These are phyloP conservation scores for Calidris pygmaea DNA, from an alignment of 2,113 vertebrate species.

Conservation along the genomic window DNA sequence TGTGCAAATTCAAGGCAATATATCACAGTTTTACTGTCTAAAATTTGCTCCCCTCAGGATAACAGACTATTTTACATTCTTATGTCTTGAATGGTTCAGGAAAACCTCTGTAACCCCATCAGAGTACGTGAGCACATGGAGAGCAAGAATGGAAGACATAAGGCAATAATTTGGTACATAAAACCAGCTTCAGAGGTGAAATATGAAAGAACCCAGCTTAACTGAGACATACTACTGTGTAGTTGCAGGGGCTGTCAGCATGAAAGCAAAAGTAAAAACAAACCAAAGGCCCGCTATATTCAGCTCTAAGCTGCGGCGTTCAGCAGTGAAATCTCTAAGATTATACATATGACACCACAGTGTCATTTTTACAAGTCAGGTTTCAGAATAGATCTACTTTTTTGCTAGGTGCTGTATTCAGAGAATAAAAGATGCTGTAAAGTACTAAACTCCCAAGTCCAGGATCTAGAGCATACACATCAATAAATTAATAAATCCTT, in stretches of 20 bases:
- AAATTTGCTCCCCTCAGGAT: not conserved
- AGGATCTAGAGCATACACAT: not conserved
- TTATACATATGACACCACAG: not conserved
- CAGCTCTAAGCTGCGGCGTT: not conserved
- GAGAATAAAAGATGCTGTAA: not conserved
- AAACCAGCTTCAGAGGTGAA: not conserved
- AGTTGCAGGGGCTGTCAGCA: not conserved
- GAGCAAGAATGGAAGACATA: not conserved
- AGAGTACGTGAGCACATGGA: rapidly evolving
- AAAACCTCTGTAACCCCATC: not conserved
- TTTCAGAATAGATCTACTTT: not conserved
- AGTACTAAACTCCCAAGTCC: not conserved
- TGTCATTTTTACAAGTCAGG: not conserved
- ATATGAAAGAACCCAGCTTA: not conserved
- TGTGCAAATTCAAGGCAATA: not conserved
- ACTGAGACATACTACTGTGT: not conserved
- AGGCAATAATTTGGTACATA: not conserved
- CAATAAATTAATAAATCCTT: not conserved
- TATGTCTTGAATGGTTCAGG: not conserved
- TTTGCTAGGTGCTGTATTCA: not conserved
- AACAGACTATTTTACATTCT: not conserved
- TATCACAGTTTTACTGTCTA: not conserved
- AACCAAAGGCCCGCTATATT: not conserved
- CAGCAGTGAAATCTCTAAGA: not conserved
- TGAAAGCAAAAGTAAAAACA: not conserved